A percentile compares a stretch with the other conserved stretches of the same genome.
Evolutionary conservation across 2,797 vertebrate genomes (phyloP).

Genomic region (Acanthis flammea): DNA sequence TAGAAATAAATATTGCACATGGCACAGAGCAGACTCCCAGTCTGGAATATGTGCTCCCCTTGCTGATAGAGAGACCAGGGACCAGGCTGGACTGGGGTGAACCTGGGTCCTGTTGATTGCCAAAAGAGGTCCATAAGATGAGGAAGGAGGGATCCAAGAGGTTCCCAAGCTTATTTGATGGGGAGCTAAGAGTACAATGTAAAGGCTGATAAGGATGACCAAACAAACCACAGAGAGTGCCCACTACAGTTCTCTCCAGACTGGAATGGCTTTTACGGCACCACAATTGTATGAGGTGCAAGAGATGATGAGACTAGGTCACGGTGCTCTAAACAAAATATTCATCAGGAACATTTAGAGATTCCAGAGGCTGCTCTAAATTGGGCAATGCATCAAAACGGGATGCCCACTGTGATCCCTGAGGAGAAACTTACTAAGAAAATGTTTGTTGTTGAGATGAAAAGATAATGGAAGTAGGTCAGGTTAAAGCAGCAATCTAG

Average conservation of each 20-base stretch:
- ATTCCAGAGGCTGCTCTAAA: background rate
- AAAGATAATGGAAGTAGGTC: background rate
- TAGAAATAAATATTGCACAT: background rate
- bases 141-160: background rate
- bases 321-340: background rate
- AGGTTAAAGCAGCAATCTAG: background rate
- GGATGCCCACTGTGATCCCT: background rate
- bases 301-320: background rate
- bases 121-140: background rate
- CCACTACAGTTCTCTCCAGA: background rate
- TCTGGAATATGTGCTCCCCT: background rate
- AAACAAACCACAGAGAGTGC: background rate
- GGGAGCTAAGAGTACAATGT: background rate
- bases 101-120: fast-evolving
- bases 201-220: background rate
- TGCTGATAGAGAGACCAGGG: background rate
- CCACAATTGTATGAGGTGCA: background rate
- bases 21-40: background rate
- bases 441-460: background rate
- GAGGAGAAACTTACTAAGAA: background rate
- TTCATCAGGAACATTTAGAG: background rate
- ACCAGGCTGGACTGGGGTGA: background rate
- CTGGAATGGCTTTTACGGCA: background rate
- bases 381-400: background rate
- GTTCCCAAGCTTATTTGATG: background rate